phyloP scores from a whole-genome alignment of 2,888 invertebrate species.

The Xanthostigma xanthostigma region DNA sequence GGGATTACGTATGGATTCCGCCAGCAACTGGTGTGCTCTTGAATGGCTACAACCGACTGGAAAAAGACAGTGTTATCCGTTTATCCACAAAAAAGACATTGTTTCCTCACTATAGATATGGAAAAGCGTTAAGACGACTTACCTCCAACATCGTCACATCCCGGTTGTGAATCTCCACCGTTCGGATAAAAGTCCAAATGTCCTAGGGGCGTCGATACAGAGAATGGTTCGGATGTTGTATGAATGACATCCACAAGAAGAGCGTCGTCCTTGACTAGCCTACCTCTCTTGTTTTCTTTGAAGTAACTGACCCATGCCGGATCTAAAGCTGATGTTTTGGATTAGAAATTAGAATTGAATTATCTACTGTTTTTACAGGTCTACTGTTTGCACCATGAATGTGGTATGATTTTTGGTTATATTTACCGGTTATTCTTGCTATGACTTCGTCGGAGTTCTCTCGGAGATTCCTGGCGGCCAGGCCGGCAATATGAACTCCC shows the following conservation, averaged over 20 bases:
- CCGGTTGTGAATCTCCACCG: background rate
- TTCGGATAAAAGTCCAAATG: slow-evolving; percentile 3
- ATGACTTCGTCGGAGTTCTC: background rate
- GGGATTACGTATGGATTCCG: background rate
- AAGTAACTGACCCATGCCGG: background rate
- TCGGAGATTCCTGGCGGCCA: background rate
- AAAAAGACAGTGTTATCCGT: no score
- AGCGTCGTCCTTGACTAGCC: background rate
- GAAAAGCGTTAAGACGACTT: no score
- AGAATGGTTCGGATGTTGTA: background rate
- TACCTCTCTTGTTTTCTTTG: background rate
- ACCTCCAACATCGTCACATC: background rate
- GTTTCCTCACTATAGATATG: no score
- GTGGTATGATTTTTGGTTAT: background rate
- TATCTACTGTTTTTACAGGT: no score
- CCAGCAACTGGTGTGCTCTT: background rate
- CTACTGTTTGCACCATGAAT: no score
- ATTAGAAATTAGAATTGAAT: background rate
- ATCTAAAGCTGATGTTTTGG: background rate
- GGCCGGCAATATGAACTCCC: background rate
- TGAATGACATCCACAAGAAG: slow-evolving; percentile 1
- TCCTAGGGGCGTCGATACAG: background rate
- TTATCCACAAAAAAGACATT: no score
- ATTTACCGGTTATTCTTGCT: background rate
- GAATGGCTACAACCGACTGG: slow-evolving; percentile 1